A percentile compares a stretch with the other conserved stretches of the same genome.
These are phyloP conservation scores for Anthrax anthrax DNA, from an alignment of 2,888 invertebrate genomes.

Conservation along the genomic window DNA sequence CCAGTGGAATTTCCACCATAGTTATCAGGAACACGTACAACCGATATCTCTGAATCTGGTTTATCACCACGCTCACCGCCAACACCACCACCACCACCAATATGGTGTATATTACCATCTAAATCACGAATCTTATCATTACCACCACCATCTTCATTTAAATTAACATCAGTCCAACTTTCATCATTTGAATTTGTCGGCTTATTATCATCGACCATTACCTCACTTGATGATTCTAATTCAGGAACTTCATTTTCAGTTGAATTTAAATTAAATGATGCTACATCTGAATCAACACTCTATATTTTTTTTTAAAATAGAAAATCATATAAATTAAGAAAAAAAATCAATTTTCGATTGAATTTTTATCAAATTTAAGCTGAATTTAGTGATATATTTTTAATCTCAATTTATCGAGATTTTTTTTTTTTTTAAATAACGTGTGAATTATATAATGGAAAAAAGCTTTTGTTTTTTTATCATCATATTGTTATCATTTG, in stretches of 20 bases:
- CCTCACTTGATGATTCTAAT: conserved; percentile 54
- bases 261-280: conserved; percentile 55
- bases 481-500: too few relatives aligned
- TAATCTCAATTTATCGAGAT: too few relatives aligned
- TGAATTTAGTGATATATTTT: too few relatives aligned
- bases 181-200: conserved; percentile 60
- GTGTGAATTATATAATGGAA: too few relatives aligned
- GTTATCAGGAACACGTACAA: conserved; percentile 48
- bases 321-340: too few relatives aligned
- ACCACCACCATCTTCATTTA: conserved; percentile 73
- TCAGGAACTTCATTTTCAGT: conserved; percentile 57
- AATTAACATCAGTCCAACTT: conserved; percentile 85
- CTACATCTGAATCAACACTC: conserved; percentile 77
- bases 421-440: too few relatives aligned
- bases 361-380: too few relatives aligned
- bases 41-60: conserved; percentile 55
- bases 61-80: conserved; percentile 48
- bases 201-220: conserved; percentile 56
- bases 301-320: too few relatives aligned
- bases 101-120: conserved; percentile 46
- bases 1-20: conserved; percentile 28
- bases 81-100: conserved; percentile 4
- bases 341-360: too few relatives aligned
- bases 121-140: conserved; percentile 38
- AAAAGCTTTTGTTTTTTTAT: too few relatives aligned